These are phyloP conservation scores for Grammomys dolichurus DNA, from an alignment of 2,113 vertebrate genomes.

Conservation along the genomic window DNA sequence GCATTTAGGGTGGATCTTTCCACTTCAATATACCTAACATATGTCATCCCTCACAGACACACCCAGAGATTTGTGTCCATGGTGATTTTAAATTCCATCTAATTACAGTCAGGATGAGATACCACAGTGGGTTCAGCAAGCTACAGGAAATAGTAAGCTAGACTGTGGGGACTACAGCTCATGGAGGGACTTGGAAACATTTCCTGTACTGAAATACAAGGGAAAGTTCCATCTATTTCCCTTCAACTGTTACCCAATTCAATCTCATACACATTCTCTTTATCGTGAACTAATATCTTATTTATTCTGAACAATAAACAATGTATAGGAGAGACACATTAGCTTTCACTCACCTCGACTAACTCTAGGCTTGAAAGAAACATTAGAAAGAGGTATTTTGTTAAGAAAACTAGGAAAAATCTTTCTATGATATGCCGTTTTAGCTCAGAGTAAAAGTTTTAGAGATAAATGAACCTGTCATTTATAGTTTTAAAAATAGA, in stretches of 20 bases:
- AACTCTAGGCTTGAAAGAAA: neutral
- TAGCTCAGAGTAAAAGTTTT: neutral
- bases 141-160: neutral
- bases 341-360: neutral
- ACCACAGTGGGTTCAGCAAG: neutral
- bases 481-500: neutral
- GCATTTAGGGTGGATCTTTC: neutral
- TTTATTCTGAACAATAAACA: neutral
- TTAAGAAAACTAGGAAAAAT: neutral
- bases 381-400: neutral
- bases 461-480: neutral
- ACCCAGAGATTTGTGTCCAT: neutral
- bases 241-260: neutral
- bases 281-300: neutral
- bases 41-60: neutral
- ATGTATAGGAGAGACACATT: neutral
- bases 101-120: neutral
- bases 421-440: neutral
- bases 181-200: neutral
- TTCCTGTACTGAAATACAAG: neutral
- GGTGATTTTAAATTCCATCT: neutral
- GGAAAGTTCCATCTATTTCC: neutral
- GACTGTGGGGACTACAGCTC: neutral
- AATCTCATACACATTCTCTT: neutral
- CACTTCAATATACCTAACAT: neutral